A percentile compares a stretch with the other conserved stretches of the same genome.
These are phyloP conservation scores for Cryptoblepharus egeriae DNA, from an alignment of 2,797 vertebrate genomes.

Conservation along the genomic window DNA sequence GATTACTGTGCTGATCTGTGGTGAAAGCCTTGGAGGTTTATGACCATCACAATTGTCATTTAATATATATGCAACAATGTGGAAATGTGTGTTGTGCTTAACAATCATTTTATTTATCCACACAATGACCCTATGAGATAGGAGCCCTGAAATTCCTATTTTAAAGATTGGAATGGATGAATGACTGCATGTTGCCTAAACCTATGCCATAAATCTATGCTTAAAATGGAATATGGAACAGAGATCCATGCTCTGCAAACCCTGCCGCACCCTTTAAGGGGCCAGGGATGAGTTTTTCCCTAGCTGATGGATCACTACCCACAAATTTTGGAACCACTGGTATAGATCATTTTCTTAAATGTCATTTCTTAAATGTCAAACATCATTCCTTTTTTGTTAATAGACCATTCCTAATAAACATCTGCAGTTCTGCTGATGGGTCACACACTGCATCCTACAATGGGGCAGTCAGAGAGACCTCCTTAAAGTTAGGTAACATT, in stretches of 20 bases:
- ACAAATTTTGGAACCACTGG: too few relatives aligned
- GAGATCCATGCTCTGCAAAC: not conserved
- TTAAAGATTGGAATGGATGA: not conserved
- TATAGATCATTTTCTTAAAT: not conserved
- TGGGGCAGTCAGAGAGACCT: too few relatives aligned
- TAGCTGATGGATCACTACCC: too few relatives aligned
- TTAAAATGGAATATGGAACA: not conserved
- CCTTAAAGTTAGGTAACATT: too few relatives aligned
- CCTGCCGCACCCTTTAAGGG: too few relatives aligned
- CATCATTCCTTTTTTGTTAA: not conserved
- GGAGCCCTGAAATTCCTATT: not conserved
- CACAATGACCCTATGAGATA: too few relatives aligned
- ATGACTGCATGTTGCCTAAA: not conserved
- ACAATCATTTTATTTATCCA: not conserved
- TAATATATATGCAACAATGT: not conserved
- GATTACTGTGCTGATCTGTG: too few relatives aligned
- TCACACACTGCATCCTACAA: too few relatives aligned
- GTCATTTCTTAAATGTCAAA: too few relatives aligned
- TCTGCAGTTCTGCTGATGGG: too few relatives aligned
- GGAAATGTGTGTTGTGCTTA: not conserved
- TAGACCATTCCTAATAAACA: too few relatives aligned
- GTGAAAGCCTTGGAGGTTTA: not conserved
- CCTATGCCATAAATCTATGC: not conserved
- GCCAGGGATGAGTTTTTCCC: too few relatives aligned
- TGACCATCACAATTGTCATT: not conserved